These are phyloP conservation scores for Clytia hemisphaerica DNA, from an alignment of 30 jellyfish, hydroid and myxozoan genomes.

Conservation along the genomic window DNA sequence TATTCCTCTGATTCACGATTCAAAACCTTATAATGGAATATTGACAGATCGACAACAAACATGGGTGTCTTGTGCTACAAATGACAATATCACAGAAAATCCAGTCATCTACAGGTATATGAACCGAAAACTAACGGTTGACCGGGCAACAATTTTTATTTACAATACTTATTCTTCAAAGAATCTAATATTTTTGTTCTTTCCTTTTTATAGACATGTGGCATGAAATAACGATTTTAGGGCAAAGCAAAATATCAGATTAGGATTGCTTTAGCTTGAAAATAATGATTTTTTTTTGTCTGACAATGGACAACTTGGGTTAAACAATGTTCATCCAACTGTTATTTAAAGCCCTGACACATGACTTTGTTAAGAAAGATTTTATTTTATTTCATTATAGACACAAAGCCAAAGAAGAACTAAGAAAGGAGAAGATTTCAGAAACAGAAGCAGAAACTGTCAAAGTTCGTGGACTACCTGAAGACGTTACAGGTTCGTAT, in stretches of 20 bases:
- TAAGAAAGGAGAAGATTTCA: conserved; percentile 8
- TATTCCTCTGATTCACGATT: conserved; percentile 8
- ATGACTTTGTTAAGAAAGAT: background rate
- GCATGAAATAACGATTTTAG: too few species aligned
- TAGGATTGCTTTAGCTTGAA: too few species aligned
- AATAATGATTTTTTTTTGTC: too few species aligned
- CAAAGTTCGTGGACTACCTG: conserved; percentile 45
- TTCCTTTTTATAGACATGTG: too few species aligned
- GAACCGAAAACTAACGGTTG: too few species aligned
- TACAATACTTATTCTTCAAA: too few species aligned
- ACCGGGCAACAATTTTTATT: too few species aligned
- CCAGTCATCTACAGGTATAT: conserved; percentile 57
- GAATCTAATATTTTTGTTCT: too few species aligned
- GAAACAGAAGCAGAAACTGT: conserved; percentile 31
- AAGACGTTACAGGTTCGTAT: conserved; percentile 24
- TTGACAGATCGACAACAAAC: conserved; percentile 36
- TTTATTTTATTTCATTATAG: background rate
- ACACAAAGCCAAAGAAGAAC: conserved; percentile 18
- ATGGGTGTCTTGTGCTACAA: conserved; percentile 50
- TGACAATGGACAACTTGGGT: too few species aligned
- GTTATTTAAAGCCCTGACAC: too few species aligned
- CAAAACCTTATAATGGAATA: conserved; percentile 34
- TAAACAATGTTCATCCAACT: too few species aligned
- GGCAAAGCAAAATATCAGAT: too few species aligned
- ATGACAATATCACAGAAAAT: conserved; percentile 43